Percentiles rank a stretch among this genome's conserved stretches.
These are phyloP conservation scores for Zoroaster sp. DNA, from an alignment of 53 echinoderm and acorn worm species.

Conservation along the genomic window DNA sequence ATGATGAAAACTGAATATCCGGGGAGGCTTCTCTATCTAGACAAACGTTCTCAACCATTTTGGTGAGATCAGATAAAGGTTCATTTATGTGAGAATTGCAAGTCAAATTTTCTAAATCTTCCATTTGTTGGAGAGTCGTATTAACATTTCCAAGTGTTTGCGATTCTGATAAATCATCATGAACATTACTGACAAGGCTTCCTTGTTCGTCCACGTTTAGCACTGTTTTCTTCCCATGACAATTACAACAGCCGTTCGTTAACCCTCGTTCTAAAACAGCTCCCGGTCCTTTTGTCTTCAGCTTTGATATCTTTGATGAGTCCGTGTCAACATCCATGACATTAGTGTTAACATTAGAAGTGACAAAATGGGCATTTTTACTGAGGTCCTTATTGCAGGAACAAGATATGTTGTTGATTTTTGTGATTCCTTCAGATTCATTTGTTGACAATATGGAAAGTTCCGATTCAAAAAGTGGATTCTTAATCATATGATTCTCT, in stretches of 20 bases:
- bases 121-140: neutral
- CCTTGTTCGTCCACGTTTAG: neutral
- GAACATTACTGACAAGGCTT: neutral
- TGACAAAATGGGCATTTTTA: neutral
- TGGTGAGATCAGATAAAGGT: conserved; percentile 62
- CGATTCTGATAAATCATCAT: neutral
- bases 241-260: conserved; percentile 36
- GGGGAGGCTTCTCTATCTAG: conserved; percentile 27
- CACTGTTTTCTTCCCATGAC: neutral
- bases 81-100: conserved; percentile 15
- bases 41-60: conserved; percentile 67
- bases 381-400: neutral
- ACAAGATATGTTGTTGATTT: neutral
- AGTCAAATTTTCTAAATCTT: neutral
- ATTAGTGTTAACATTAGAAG: neutral
- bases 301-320: neutral
- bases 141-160: neutral
- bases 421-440: neutral
- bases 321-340: neutral
- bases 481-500: neutral
- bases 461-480: neutral
- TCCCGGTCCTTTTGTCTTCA: neutral
- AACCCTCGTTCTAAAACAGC: neutral
- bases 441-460: neutral
- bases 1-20: neutral